These are phyloP conservation scores for Phaenicophaeus curvirostris DNA, from an alignment of 2,797 vertebrate species.

Conservation along the genomic window DNA sequence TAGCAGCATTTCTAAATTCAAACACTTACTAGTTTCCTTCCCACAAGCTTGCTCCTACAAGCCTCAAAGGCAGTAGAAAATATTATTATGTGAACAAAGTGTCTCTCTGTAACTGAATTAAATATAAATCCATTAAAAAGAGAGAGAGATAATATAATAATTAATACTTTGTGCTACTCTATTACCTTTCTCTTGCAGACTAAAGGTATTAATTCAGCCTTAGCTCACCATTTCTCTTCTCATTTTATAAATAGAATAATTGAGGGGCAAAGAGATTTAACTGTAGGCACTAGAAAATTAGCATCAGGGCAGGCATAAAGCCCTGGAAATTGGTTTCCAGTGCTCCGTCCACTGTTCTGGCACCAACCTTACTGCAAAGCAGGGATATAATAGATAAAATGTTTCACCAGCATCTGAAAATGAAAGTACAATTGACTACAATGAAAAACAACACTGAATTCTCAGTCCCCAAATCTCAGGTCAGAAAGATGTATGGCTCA, in stretches of 20 bases:
- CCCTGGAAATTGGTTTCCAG: neutral
- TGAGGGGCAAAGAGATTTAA: neutral
- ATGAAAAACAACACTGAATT: neutral
- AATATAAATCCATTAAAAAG: conserved; percentile 53
- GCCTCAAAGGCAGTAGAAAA: conserved; percentile 62
- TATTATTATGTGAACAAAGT: conserved; percentile 50
- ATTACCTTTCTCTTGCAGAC: conserved; percentile 47
- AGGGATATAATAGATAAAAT: neutral
- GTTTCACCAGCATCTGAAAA: neutral
- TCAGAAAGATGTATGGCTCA: neutral
- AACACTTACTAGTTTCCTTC: conserved; percentile 62
- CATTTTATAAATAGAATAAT: conserved; percentile 22
- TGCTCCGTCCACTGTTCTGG: neutral
- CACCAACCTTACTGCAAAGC: neutral
- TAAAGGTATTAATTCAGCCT: conserved; percentile 46
- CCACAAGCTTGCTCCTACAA: conserved; percentile 56
- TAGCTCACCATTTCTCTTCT: neutral
- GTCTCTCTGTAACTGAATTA: conserved; percentile 41
- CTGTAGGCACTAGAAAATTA: neutral
- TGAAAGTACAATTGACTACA: neutral
- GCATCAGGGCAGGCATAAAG: neutral
- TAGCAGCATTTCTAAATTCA: conserved; percentile 71
- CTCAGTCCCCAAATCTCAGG: neutral
- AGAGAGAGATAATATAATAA: conserved; percentile 52
- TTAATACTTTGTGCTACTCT: conserved; percentile 50